Percentiles rank a stretch among this genome's conserved stretches.
Evolutionary conservation across 2,888 invertebrate species (phyloP).

Genomic region (Silvanus unidentatus): DNA sequence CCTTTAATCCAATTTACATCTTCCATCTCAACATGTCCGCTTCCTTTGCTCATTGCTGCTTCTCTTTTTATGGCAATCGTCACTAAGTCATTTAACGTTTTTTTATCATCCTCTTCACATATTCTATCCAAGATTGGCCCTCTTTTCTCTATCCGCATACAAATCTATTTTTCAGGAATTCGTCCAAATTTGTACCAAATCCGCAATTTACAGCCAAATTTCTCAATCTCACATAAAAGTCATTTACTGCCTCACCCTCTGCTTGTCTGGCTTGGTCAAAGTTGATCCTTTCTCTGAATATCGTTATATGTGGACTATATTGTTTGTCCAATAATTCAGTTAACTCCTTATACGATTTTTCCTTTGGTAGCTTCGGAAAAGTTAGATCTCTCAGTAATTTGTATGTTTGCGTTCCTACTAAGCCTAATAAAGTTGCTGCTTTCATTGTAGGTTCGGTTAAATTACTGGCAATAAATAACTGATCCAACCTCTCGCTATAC

Average conservation of each 20-base stretch:
- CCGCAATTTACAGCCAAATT: slow-evolving; percentile 15
- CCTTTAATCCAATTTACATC: no score
- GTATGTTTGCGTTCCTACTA: not conserved
- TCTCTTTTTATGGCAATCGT: slow-evolving; percentile 4
- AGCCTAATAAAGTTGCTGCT: not conserved
- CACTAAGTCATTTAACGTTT: slow-evolving; percentile 3
- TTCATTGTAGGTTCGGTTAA: not conserved
- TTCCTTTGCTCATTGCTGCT: no score
- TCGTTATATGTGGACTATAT: slow-evolving; percentile 10
- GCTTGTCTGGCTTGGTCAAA: slow-evolving; percentile 13
- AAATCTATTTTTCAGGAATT: slow-evolving; percentile 13
- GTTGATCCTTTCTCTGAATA: slow-evolving; percentile 13
- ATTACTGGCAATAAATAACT: not conserved
- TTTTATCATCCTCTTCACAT: slow-evolving; percentile 15
- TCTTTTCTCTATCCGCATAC: slow-evolving; percentile 10
- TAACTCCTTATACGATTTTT: slow-evolving; percentile 12
- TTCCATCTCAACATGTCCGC: no score
- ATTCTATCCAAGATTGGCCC: slow-evolving; percentile 13
- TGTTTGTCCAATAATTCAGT: slow-evolving; percentile 12
- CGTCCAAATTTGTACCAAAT: slow-evolving; percentile 11
- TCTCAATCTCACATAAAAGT: slow-evolving; percentile 12
- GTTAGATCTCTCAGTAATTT: not conserved
- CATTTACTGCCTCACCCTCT: slow-evolving; percentile 10
- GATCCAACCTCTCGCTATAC: not conserved
- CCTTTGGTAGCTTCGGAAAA: slow-evolving; percentile 8